A percentile compares a stretch with the other conserved stretches of the same genome.
These are phyloP conservation scores for Zophobas atratus DNA, from an alignment of 1,140 invertebrate genomes.

Conservation along the genomic window DNA sequence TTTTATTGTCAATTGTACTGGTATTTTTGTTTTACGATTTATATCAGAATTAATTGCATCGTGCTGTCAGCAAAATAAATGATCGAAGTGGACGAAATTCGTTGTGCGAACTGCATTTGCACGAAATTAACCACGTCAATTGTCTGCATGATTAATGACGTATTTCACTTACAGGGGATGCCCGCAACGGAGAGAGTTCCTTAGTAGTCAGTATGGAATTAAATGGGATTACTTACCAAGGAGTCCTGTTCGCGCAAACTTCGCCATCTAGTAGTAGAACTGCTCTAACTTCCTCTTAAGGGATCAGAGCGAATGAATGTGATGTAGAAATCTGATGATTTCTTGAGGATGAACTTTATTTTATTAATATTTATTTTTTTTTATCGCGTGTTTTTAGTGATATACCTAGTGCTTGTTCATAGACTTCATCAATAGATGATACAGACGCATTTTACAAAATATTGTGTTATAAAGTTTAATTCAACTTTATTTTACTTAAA, in stretches of 20 bases:
- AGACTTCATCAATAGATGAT: constrained; percentile 19
- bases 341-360: constrained; percentile 25
- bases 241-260: constrained; percentile 85
- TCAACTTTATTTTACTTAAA: not conserved
- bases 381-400: constrained; percentile 32
- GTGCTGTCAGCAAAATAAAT: constrained; percentile 24
- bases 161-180: constrained; percentile 73
- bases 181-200: constrained; percentile 82
- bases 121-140: constrained; percentile 57
- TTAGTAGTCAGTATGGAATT: constrained; percentile 96
- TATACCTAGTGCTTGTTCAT: constrained; percentile 11
- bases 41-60: constrained; percentile 34
- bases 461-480: constrained; percentile 14
- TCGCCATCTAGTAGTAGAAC: constrained; percentile 66
- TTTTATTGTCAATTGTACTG: not conserved
- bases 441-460: constrained; percentile 28
- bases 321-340: constrained; percentile 6
- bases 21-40: not conserved
- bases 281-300: constrained; percentile 68
- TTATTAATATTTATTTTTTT: constrained; percentile 26
- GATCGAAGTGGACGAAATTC: not conserved
- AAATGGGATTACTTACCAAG: constrained; percentile 93
- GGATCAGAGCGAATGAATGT: constrained; percentile 41
- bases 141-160: constrained; percentile 56
- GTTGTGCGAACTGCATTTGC: not conserved